A percentile compares a stretch with the other conserved stretches of the same genome.
Evolutionary conservation across 2,888 invertebrate genomes (phyloP).

Genomic region (Linyphia triangularis): DNA sequence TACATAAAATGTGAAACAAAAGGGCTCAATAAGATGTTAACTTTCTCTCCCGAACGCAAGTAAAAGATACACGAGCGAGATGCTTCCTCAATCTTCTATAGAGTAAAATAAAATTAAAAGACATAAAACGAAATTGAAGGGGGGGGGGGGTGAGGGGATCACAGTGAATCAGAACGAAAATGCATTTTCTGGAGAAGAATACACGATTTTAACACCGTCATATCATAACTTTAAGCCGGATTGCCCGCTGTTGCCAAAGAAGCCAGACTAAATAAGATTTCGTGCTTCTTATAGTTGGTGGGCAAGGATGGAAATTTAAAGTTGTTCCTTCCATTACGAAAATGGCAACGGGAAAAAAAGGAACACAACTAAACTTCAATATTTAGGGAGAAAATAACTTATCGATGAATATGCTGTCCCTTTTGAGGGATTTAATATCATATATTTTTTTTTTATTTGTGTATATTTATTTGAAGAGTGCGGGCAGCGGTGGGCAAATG

Average conservation of each 20-base stretch:
- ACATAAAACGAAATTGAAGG: not conserved
- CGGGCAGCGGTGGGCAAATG: slow-evolving; percentile 27
- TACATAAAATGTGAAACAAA: slow-evolving; percentile 3
- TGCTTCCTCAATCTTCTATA: slow-evolving; percentile 9
- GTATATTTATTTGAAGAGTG: slow-evolving; percentile 21
- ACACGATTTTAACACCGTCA: slow-evolving; percentile 14
- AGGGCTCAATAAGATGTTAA: slow-evolving; percentile 25
- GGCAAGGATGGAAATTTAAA: slow-evolving; percentile 55
- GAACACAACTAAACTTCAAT: slow-evolving; percentile 36
- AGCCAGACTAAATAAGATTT: slow-evolving; percentile 61
- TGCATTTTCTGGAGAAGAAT: slow-evolving; percentile 29
- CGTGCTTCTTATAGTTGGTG: slow-evolving; percentile 26
- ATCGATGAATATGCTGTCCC: slow-evolving; percentile 47
- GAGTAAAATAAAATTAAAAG: slow-evolving; percentile 37
- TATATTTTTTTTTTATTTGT: slow-evolving; percentile 2
- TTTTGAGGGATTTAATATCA: slow-evolving; percentile 6
- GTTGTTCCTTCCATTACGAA: slow-evolving; percentile 49
- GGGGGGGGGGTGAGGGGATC: too few species aligned
- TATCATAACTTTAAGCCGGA: slow-evolving; percentile 35
- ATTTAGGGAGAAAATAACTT: slow-evolving; percentile 57
- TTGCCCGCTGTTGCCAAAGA: slow-evolving; percentile 22
- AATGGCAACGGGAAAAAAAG: slow-evolving; percentile 25
- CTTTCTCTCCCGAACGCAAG: not conserved
- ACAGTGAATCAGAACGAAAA: slow-evolving; percentile 17
- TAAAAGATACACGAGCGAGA: not conserved